These are phyloP conservation scores for Tethea ocularis DNA, from an alignment of 2,888 invertebrate species.

Conservation along the genomic window DNA sequence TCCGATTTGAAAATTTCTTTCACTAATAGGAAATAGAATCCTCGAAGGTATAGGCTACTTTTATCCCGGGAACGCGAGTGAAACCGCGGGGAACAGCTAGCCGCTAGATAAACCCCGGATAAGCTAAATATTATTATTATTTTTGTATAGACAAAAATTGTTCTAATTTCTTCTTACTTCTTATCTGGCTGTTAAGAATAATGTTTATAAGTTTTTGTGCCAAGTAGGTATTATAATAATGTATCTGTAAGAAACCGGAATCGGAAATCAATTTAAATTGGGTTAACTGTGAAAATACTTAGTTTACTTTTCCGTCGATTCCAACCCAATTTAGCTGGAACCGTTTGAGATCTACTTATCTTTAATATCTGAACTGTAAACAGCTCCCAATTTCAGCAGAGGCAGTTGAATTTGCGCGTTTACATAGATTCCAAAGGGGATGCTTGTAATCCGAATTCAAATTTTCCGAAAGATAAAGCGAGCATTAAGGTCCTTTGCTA, in stretches of 20 bases:
- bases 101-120: no score
- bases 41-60: no score
- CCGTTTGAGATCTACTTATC: constrained; percentile 17
- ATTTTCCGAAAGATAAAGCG: constrained; percentile 72
- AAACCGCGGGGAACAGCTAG: no score
- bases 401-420: constrained; percentile 50
- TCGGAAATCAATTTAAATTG: background rate
- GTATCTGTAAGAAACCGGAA: no score
- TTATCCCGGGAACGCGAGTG: no score
- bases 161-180: no score
- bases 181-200: no score
- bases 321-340: constrained; percentile 24
- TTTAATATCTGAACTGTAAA: constrained; percentile 29
- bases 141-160: no score
- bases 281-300: background rate
- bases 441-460: constrained; percentile 57
- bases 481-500: constrained; percentile 40
- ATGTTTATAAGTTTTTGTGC: no score
- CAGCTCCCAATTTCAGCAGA: constrained; percentile 37
- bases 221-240: background rate
- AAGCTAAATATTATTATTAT: no score
- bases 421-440: constrained; percentile 50
- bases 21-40: no score
- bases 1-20: no score
- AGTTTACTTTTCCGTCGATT: background rate